Percentiles rank a stretch among this genome's conserved stretches.
Evolutionary conservation across 2,888 invertebrate genomes (phyloP).

Genomic region (Yponomeuta evonymella): DNA sequence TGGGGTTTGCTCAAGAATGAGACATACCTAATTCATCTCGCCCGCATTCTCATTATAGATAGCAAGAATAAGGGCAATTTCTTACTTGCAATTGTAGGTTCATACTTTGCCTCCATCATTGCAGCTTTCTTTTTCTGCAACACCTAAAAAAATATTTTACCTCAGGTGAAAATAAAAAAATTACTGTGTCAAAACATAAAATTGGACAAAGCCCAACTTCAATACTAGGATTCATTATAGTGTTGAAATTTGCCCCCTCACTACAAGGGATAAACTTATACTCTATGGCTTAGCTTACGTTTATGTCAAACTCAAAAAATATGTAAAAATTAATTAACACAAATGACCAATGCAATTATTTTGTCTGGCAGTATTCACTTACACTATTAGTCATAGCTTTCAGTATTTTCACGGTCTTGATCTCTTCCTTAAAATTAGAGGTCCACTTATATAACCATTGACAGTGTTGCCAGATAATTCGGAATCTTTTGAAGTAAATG

Average conservation of each 20-base stretch:
- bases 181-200: too few species aligned
- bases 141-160: neutral
- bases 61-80: neutral
- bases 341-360: too few species aligned
- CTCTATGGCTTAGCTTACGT: too few species aligned
- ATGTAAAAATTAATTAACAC: too few species aligned
- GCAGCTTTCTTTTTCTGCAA: neutral
- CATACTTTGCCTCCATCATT: neutral
- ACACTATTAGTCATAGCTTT: neutral
- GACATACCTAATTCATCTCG: too few species aligned
- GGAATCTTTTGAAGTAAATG: neutral
- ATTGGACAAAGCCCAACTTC: too few species aligned
- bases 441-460: neutral
- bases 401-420: neutral
- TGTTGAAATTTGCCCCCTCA: too few species aligned
- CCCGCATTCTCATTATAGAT: neutral
- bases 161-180: neutral
- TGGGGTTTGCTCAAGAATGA: too few species aligned
- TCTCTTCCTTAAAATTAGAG: neutral
- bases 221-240: too few species aligned
- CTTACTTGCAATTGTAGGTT: neutral
- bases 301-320: too few species aligned
- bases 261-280: too few species aligned
- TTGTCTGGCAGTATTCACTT: neutral
- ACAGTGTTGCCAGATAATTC: neutral